Conservation (phyloP, 1,140 invertebrate species). For the Apis cerana region DNA sequence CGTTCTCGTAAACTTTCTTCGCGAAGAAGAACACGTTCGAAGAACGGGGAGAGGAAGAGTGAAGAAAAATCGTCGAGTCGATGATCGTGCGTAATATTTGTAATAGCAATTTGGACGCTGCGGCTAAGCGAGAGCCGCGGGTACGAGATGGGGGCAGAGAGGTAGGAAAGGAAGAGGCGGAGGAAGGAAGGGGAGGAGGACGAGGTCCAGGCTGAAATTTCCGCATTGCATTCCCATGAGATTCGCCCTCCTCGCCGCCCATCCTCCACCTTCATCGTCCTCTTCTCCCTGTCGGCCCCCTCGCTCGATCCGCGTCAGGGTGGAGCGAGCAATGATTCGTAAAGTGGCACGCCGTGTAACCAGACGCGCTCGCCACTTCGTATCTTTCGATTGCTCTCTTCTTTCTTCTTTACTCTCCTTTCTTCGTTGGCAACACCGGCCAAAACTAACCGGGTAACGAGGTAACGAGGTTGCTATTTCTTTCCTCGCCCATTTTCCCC, state of each 20-base stretch:
- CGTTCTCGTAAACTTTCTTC: too few relatives aligned
- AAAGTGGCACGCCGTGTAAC: neutral
- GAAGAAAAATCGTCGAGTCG: too few relatives aligned
- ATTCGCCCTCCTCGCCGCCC: conserved; percentile 67
- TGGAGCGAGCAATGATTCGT: conserved; percentile 11
- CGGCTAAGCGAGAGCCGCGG: too few relatives aligned
- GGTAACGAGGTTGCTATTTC: neutral
- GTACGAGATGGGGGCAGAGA: neutral
- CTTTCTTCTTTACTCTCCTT: conserved; percentile 10
- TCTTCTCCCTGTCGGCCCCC: neutral
- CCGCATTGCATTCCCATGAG: conserved; percentile 77
- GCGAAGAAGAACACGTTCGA: too few relatives aligned
- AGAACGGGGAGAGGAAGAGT: too few relatives aligned
- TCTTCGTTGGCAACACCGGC: neutral
- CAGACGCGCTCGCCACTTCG: neutral
- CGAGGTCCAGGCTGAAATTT: conserved; percentile 73
- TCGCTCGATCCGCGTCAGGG: conserved; percentile 24
- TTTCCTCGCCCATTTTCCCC: neutral
- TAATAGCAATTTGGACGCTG: too few relatives aligned
- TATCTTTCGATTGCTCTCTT: conserved; percentile 21
- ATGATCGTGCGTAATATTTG: too few relatives aligned
- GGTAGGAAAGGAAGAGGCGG: too few relatives aligned
- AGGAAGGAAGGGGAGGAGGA: neutral
- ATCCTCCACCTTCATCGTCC: neutral
- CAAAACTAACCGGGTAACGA: neutral